Evolutionary conservation across 2,113 vertebrate species (phyloP).

Genomic region (Halcyon senegalensis): DNA sequence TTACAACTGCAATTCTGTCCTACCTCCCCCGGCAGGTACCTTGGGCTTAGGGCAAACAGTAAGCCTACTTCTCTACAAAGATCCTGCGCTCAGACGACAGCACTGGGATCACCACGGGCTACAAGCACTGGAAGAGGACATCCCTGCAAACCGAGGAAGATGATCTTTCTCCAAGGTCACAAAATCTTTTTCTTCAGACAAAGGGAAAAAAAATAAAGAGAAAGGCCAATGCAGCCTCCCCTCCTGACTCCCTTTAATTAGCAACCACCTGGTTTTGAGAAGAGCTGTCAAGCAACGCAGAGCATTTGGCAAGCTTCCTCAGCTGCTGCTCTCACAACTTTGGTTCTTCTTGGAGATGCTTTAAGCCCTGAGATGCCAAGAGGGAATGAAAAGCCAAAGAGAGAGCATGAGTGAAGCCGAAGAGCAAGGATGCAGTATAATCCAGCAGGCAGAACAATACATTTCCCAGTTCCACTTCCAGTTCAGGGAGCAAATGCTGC

Average conservation of each 20-base stretch:
- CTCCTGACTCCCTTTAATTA: conserved; percentile 52
- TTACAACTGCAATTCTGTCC: not conserved
- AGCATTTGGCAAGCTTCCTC: conserved; percentile 33
- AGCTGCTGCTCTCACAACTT: conserved; percentile 31
- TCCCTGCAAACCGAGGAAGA: not conserved
- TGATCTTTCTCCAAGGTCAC: not conserved
- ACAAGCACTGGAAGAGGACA: not conserved
- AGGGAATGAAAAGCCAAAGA: not conserved
- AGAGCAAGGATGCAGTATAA: not conserved
- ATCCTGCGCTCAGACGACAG: not conserved
- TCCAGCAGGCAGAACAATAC: fast-evolving
- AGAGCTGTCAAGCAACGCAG: conserved; percentile 18
- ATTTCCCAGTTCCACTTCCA: not conserved
- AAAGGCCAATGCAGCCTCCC: not conserved
- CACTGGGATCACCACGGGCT: fast-evolving
- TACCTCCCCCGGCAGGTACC: not conserved
- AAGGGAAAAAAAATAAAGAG: not conserved
- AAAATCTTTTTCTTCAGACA: not conserved
- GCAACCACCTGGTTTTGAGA: conserved; percentile 50
- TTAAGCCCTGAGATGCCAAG: not conserved
- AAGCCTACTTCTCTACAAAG: not conserved
- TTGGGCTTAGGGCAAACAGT: not conserved
- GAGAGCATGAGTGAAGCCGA: not conserved
- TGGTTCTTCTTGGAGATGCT: not conserved
- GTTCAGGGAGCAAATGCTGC: not conserved